Evolutionary conservation across 2,113 vertebrate species (phyloP), one percentile per base, ranked within the genome.

Genomic region (Leptobrachium leishanense): DNA sequence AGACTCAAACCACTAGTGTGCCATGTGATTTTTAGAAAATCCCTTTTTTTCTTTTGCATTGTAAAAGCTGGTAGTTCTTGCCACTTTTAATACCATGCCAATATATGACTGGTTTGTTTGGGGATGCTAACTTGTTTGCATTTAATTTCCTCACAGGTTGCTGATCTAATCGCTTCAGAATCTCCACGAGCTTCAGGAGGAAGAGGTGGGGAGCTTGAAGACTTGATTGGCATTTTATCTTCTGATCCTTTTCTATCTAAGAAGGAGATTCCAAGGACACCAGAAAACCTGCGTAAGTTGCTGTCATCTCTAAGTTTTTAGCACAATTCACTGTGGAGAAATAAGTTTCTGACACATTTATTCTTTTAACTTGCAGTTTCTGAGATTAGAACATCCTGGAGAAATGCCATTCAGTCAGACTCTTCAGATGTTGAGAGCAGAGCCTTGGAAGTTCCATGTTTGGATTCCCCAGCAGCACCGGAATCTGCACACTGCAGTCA

Each of bases 211-310:
- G 72, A 90, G 13, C 84, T 97, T 63, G 93, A 94, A 10, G 86
- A 88, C 6, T 82, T 94, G 12, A 81, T 95, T 41, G 82, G 71
- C 5, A 86, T 79, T 31, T 82, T 95, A 42, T 10, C n/a, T 75
- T 90, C 83, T 71, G 87, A 96, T 78, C 94, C 96, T 0, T 97
- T 98, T 86, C 84, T 93, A 79, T 84, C 93, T 7, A 91, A 83
- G 67, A 95, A 90, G 6, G 89, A 96, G 85, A 89, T 97, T 75
- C 90, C 92, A 2, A 90, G 91, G 43, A 98, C 96, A 66, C 96
- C 96, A 66, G 95, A 98, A 84, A 95, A 93, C 75, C 87, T 97
- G 75, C 86, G 96, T 98, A 88, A 91, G 95, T 92, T 77, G 75
- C 11, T 66, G 20, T 31, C 20, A 31, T 31, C 20, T 31, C 20